Percentiles rank a stretch among this genome's conserved stretches.
These are phyloP conservation scores for Dryomyza anilis DNA, from an alignment of 2,888 invertebrate genomes.

Conservation along the genomic window DNA sequence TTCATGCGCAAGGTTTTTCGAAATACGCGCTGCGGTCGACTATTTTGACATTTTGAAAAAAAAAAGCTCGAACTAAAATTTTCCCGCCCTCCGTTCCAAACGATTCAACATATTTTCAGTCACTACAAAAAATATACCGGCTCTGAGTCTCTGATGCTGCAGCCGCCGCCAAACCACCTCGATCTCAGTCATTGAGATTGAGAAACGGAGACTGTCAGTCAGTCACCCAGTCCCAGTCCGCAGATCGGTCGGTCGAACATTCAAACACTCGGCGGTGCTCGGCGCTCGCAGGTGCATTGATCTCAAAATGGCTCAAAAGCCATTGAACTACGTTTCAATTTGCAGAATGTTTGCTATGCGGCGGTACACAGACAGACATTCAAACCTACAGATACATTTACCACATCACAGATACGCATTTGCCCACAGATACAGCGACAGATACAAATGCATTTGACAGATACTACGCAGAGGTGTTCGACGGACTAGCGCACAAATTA, in stretches of 20 bases:
- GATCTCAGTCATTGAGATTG: conserved; percentile 12
- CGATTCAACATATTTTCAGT: conserved; percentile 17
- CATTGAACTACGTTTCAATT: conserved; percentile 50
- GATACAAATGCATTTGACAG: background rate
- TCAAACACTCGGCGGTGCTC: conserved; percentile 20
- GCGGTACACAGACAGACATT: conserved; percentile 7
- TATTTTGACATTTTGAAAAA: conserved; percentile 15
- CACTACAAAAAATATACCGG: too few relatives aligned
- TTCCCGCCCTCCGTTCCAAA: too few relatives aligned
- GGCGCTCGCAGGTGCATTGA: conserved; percentile 52
- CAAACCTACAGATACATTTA: background rate
- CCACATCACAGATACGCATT: background rate
- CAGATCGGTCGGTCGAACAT: conserved; percentile 24
- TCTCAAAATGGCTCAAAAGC: conserved; percentile 59
- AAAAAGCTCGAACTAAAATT: background rate
- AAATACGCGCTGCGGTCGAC: conserved; percentile 32
- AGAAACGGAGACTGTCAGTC: conserved; percentile 7
- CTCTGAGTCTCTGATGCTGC: conserved; percentile 4
- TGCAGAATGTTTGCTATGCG: conserved; percentile 26
- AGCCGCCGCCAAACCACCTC: conserved; percentile 16
- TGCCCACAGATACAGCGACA: background rate
- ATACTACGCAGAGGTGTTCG: conserved; percentile 12
- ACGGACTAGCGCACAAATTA: conserved; percentile 15
- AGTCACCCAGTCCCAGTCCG: conserved; percentile 2
- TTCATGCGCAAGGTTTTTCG: conserved; percentile 58